Conservation (phyloP, 2,888 invertebrate species). For the Cantharis nigra region DNA sequence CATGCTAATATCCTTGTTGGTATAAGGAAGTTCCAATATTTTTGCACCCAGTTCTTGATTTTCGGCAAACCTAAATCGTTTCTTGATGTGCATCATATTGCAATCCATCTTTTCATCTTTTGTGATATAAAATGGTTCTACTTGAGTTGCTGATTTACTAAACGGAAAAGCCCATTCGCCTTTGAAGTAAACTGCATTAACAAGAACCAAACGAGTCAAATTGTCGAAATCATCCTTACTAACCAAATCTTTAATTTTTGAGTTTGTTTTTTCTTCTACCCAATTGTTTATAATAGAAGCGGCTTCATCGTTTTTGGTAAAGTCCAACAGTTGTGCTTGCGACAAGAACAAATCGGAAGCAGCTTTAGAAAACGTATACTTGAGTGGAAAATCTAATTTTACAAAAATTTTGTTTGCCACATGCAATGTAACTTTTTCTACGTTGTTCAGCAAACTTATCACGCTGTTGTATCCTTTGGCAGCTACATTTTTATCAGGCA, state of each 20-base stretch:
- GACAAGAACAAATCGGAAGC: conserved; percentile 68
- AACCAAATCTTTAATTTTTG: conserved; percentile 80
- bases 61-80: conserved; percentile 59
- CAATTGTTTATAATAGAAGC: conserved; percentile 74
- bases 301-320: conserved; percentile 59
- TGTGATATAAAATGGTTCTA: conserved; percentile 67
- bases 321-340: conserved; percentile 67
- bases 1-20: conserved; percentile 71
- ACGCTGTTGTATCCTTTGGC: conserved; percentile 37
- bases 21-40: conserved; percentile 74
- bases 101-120: conserved; percentile 62
- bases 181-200: conserved; percentile 89
- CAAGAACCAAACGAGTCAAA: conserved; percentile 70
- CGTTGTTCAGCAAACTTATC: conserved; percentile 46
- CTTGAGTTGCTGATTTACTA: conserved; percentile 59
- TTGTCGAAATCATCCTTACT: conserved; percentile 59
- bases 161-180: conserved; percentile 75
- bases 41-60: conserved; percentile 61
- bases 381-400: conserved; percentile 59
- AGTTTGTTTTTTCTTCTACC: conserved; percentile 78
- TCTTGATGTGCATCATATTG: conserved; percentile 72
- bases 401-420: conserved; percentile 74
- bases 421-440: conserved; percentile 62
- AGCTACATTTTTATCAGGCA: conserved; percentile 34
- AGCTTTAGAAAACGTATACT: conserved; percentile 60